phyloP scores from a whole-genome alignment of 2,888 invertebrate species.

The Xestia rhomboidea region DNA sequence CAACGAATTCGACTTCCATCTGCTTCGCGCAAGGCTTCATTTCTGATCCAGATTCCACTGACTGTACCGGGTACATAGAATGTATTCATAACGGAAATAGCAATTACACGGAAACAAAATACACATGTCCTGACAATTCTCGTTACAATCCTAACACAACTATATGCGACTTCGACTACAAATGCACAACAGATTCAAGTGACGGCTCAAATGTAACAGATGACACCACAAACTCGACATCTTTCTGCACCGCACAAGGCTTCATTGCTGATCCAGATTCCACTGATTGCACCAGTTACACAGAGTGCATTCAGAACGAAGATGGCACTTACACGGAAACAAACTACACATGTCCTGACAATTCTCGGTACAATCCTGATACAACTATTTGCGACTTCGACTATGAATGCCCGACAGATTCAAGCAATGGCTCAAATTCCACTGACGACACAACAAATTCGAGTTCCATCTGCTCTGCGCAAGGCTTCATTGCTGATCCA shows the following conservation, averaged over 20 bases:
- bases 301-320: slow-evolving; percentile 44
- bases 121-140: slow-evolving; percentile 41
- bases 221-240: slow-evolving; percentile 11
- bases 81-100: slow-evolving; percentile 43
- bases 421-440: slow-evolving; percentile 8
- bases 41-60: slow-evolving; percentile 25
- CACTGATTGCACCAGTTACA: slow-evolving; percentile 39
- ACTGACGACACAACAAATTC: slow-evolving; percentile 17
- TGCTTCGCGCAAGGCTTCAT: slow-evolving; percentile 43
- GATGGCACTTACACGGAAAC: slow-evolving; percentile 36
- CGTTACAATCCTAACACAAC: slow-evolving; percentile 56
- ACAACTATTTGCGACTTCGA: slow-evolving; percentile 58
- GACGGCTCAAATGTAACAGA: slow-evolving; percentile 13
- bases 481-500: slow-evolving; percentile 44
- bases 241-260: slow-evolving; percentile 31
- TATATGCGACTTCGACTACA: slow-evolving; percentile 53
- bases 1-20: slow-evolving; percentile 1
- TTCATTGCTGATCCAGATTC: slow-evolving; percentile 35
- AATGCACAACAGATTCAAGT: slow-evolving; percentile 28
- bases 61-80: slow-evolving; percentile 47
- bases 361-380: slow-evolving; percentile 45
- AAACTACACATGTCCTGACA: slow-evolving; percentile 41
- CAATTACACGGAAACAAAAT: slow-evolving; percentile 28
- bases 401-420: slow-evolving; percentile 36
- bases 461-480: slow-evolving; percentile 16